phyloP scores from a whole-genome alignment of 2,113 vertebrate species.

The Acanthochromis polyacanthus region DNA sequence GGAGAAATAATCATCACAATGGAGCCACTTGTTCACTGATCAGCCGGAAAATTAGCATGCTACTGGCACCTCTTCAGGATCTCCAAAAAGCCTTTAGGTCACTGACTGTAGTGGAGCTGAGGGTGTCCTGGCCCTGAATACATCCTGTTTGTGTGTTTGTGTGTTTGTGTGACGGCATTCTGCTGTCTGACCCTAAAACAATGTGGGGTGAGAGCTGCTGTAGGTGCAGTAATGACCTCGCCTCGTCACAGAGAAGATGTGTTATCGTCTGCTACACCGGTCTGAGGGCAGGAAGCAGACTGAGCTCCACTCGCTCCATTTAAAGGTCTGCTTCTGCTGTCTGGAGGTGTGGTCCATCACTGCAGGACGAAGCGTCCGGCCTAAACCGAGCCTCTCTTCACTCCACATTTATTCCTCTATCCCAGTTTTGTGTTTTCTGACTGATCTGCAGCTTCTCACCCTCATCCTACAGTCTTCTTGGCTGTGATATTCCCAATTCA shows the following conservation, averaged over 20 bases:
- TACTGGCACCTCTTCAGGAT: conserved; percentile 9
- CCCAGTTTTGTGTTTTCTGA: conserved; percentile 38
- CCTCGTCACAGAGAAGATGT: conserved; percentile 67
- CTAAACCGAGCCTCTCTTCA: conserved; percentile 1
- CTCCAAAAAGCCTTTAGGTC: not conserved
- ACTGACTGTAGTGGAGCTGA: conserved; percentile 22
- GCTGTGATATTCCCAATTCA: conserved; percentile 74
- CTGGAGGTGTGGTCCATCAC: conserved; percentile 23
- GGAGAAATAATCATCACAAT: conserved; percentile 71
- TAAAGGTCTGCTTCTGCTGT: conserved; percentile 73
- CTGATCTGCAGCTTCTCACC: conserved; percentile 42
- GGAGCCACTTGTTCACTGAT: conserved; percentile 62
- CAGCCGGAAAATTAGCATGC: conserved; percentile 46
- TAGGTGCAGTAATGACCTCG: conserved; percentile 68
- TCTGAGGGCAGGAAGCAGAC: conserved; percentile 31
- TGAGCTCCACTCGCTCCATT: conserved; percentile 21
- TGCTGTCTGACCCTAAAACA: conserved; percentile 62
- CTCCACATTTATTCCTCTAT: conserved; percentile 55
- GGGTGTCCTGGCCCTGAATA: not conserved
- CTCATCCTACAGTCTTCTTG: conserved; percentile 44
- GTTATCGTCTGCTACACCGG: conserved; percentile 48
- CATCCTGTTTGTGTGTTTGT: conserved; percentile 14
- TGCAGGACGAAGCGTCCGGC: conserved; percentile 1
- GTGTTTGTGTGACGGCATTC: conserved; percentile 26
- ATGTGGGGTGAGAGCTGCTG: conserved; percentile 44